Percentiles rank a stretch among this genome's conserved stretches.
phyloP scores from a whole-genome alignment of 1,140 invertebrate species.

The Druon quercuslanigerum region DNA sequence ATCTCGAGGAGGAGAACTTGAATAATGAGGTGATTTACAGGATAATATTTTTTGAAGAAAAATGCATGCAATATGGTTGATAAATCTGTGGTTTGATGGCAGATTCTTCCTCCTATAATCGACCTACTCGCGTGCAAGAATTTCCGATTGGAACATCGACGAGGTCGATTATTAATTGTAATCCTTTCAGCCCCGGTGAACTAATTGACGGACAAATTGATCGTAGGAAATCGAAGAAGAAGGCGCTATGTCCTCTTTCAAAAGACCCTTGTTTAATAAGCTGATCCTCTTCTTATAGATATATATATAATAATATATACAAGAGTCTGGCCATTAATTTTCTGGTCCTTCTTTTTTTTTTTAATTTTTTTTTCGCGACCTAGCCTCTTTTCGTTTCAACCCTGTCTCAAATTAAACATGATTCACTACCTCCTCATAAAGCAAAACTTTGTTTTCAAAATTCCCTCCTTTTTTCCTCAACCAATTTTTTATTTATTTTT shows the following conservation, averaged over 20 bases:
- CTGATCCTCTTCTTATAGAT: constrained; percentile 12
- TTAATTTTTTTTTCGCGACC: neutral
- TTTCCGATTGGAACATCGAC: constrained; percentile 18
- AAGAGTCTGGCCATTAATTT: neutral
- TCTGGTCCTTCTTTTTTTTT: too few relatives aligned
- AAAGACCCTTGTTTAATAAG: constrained; percentile 29
- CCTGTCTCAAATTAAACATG: neutral
- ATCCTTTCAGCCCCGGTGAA: constrained; percentile 23
- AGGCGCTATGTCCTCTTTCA: constrained; percentile 12
- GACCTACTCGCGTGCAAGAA: constrained; percentile 10
- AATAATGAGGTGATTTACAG: constrained; percentile 7
- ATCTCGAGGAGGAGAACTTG: neutral
- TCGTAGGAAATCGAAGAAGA: constrained; percentile 21
- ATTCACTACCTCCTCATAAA: neutral
- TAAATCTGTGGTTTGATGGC: constrained; percentile 18
- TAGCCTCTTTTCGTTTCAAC: constrained; percentile 14
- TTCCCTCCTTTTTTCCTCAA: too few relatives aligned
- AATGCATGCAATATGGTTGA: constrained; percentile 24
- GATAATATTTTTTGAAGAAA: neutral
- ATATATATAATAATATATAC: neutral
- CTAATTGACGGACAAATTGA: constrained; percentile 31
- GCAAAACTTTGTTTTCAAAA: too few relatives aligned
- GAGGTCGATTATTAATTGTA: constrained; percentile 28
- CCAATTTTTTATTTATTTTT: too few relatives aligned
- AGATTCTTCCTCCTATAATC: constrained; percentile 16